phyloP scores from a whole-genome alignment of 2,113 vertebrate genomes.

The Muscicapa adusta region DNA sequence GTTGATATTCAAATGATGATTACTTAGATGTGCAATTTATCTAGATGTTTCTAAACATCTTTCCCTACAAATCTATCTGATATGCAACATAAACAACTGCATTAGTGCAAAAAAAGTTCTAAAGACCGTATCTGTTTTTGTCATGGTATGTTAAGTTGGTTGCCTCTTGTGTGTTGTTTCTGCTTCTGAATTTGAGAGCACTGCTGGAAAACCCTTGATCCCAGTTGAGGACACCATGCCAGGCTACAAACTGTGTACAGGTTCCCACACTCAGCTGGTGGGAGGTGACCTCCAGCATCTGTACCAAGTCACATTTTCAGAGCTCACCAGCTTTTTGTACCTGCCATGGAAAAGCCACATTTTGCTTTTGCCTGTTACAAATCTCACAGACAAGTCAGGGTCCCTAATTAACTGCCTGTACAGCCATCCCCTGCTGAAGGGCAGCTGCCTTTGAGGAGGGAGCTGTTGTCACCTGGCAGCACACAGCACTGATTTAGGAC shows the following conservation, averaged over 20 bases:
- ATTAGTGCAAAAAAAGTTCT: background rate
- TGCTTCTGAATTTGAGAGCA: background rate
- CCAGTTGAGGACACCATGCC: background rate
- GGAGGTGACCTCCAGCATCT: background rate
- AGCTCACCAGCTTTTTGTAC: background rate
- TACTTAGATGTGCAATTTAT: background rate
- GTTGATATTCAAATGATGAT: background rate
- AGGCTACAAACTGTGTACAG: background rate
- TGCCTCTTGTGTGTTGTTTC: background rate
- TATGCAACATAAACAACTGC: background rate
- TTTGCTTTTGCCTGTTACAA: background rate
- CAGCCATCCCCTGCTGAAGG: background rate
- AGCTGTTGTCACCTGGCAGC: background rate
- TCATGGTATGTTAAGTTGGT: background rate
- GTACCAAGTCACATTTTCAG: background rate
- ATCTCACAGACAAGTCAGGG: background rate
- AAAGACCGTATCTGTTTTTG: background rate
- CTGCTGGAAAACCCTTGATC: background rate
- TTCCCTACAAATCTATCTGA: background rate
- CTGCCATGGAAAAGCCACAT: background rate
- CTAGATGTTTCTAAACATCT: background rate
- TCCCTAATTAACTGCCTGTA: background rate
- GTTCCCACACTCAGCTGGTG: fast-evolving
- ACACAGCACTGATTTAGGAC: background rate
- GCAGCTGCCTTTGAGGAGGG: background rate